Evolutionary conservation across 2,113 vertebrate genomes (phyloP), one percentile per base, ranked within the genome.

Genomic region (Sturnira hondurensis): DNA sequence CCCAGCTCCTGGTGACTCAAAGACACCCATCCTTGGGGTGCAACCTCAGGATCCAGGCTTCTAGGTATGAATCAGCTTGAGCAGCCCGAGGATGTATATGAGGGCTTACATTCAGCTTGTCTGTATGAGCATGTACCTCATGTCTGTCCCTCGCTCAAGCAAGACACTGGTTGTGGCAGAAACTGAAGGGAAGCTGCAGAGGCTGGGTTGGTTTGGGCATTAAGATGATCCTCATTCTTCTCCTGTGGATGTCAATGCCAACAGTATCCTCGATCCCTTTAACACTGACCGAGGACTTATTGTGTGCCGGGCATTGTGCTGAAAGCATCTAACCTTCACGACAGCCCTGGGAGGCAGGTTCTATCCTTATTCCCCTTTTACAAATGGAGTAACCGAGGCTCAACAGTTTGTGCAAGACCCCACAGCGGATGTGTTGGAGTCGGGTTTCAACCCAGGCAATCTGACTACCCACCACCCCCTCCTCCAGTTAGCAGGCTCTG

Each of bases 351-450:
- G 38, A 82, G 47, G 28, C 22, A 33, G 41, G 6, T 33, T 86
- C 36, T 86, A 11, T 52, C 71, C 74, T 86, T 67, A 47, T 26
- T 74, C 56, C 74, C 88, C 89, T 90, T 83, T 56, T 70, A 76
- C 16, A 86, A 74, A 43, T 52, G 31, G 86, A 89, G 61, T 89
- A 74, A 84, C 33, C 0, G 56, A 95, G 77, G 81, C 58, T 81
- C 80, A 80, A 38, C 36, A 14, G 17, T 86, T 38, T 52, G 15
- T 28, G 14, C 50, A 58, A 80, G n/a, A 28, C 26, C n/a, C 50
- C 33, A 54, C 7, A 67, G 89, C 81, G 67, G 94, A 90, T 36
- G 96, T 70, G 5, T 77, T 84, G 91, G 80, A 85, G 91, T 22
- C 22, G 28, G 68, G 11, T 54, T 95, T 56, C 33, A 93, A 85